Conservation (phyloP, 2,888 invertebrate genomes). For the Drosophila monieri region DNA sequence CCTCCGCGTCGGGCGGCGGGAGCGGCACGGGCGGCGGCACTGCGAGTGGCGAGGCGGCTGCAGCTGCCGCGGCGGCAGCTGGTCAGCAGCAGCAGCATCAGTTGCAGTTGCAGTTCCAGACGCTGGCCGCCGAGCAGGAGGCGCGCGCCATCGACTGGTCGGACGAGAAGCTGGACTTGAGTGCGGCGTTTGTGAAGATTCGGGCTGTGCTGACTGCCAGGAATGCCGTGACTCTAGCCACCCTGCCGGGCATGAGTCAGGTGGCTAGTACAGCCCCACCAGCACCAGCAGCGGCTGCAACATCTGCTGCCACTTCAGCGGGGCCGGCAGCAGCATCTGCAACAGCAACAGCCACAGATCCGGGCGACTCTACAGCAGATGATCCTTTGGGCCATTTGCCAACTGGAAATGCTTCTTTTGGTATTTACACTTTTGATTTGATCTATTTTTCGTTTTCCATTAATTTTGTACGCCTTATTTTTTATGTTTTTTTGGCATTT, state of each 20-base stretch:
- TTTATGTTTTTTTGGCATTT: conserved; percentile 7
- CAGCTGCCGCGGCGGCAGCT: conserved; percentile 49
- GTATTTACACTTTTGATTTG: conserved; percentile 70
- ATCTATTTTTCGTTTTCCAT: conserved; percentile 41
- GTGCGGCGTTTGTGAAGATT: conserved; percentile 79
- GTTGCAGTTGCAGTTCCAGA: conserved; percentile 67
- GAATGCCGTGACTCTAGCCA: conserved; percentile 70
- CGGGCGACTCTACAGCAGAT: conserved; percentile 42
- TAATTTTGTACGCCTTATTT: conserved; percentile 27
- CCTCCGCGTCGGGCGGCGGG: background rate
- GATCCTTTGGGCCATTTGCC: conserved; percentile 81
- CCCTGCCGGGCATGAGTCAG: conserved; percentile 29
- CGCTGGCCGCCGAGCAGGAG: conserved; percentile 77
- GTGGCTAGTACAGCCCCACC: conserved; percentile 26
- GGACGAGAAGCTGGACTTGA: conserved; percentile 79
- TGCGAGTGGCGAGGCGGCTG: conserved; percentile 30
- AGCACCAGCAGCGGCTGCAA: conserved; percentile 39
- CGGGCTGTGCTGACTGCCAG: conserved; percentile 78
- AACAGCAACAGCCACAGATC: conserved; percentile 26
- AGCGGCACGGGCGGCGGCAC: conserved; percentile 7
- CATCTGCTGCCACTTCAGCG: conserved; percentile 12
- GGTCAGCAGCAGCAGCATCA: conserved; percentile 61
- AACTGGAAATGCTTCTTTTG: conserved; percentile 79
- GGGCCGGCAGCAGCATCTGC: conserved; percentile 22
- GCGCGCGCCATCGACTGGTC: conserved; percentile 80